Conservation (phyloP, 2,113 vertebrate species). For the Hippoglossus stenolepis region DNA sequence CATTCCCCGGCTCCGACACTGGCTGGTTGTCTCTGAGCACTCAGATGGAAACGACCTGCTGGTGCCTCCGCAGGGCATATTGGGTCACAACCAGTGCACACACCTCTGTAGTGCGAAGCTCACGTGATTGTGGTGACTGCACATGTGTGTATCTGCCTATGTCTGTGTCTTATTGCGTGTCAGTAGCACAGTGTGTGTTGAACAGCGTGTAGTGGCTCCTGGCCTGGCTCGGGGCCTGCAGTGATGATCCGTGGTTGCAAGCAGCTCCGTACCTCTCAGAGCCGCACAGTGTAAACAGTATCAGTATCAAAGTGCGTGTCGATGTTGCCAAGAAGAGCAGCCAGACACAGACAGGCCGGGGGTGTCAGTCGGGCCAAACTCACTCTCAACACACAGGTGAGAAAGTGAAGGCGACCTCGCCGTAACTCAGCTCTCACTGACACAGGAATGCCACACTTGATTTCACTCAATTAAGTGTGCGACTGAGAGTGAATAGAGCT, state of each 20-base stretch:
- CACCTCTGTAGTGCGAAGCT: slow-evolving; percentile 13
- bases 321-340: slow-evolving; percentile 36
- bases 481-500: slow-evolving; percentile 17
- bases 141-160: neutral
- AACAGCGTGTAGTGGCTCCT: neutral
- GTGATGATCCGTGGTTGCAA: slow-evolving; percentile 48
- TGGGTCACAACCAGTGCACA: too few relatives aligned
- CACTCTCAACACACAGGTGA: slow-evolving; percentile 44
- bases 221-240: slow-evolving; percentile 10
- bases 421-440: slow-evolving; percentile 38
- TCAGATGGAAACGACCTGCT: slow-evolving; percentile 52
- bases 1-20: slow-evolving; percentile 52
- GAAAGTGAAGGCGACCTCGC: slow-evolving; percentile 4
- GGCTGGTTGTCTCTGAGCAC: slow-evolving; percentile 57
- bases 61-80: too few relatives aligned
- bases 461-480: slow-evolving; percentile 55
- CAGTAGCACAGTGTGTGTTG: neutral
- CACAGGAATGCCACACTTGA: slow-evolving; percentile 37
- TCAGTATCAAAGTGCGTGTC: slow-evolving; percentile 30
- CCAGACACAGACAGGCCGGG: slow-evolving; percentile 10
- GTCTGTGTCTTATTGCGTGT: neutral
- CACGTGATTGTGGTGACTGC: slow-evolving; percentile 12
- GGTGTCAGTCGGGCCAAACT: neutral
- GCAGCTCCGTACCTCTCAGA: slow-evolving; percentile 26
- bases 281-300: slow-evolving; percentile 24